Evolutionary conservation across 2,888 invertebrate genomes (phyloP).

Genomic region (Drosophila anomalata): DNA sequence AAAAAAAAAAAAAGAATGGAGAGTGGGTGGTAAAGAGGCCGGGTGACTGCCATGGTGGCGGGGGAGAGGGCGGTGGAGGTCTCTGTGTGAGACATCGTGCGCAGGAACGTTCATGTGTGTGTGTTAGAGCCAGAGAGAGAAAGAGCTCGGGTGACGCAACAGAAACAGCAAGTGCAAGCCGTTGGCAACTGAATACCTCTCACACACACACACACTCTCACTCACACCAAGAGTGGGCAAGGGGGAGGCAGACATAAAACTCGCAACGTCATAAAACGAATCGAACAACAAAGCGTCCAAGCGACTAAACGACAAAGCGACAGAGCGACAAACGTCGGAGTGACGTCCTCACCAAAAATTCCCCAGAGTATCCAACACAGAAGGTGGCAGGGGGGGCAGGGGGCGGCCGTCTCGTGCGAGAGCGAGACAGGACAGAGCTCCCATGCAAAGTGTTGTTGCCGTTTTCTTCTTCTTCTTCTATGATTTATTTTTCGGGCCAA

Average conservation of each 20-base stretch:
- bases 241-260: slow-evolving; percentile 60
- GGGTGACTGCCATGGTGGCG: background rate
- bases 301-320: slow-evolving; percentile 24
- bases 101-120: slow-evolving; percentile 34
- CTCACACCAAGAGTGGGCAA: slow-evolving; percentile 9
- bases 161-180: slow-evolving; percentile 77
- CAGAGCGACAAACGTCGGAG: slow-evolving; percentile 33
- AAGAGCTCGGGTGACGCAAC: slow-evolving; percentile 73
- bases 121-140: slow-evolving; percentile 22
- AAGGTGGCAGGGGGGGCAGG: background rate
- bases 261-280: slow-evolving; percentile 74
- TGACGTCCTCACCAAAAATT: slow-evolving; percentile 68
- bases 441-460: slow-evolving; percentile 13
- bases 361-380: slow-evolving; percentile 36
- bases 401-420: background rate
- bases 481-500: slow-evolving; percentile 1
- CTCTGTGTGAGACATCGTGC: slow-evolving; percentile 29
- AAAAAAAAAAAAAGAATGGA: slow-evolving; percentile 4
- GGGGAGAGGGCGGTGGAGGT: slow-evolving; percentile 1
- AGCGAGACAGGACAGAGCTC: slow-evolving; percentile 9
- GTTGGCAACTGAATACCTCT: slow-evolving; percentile 69
- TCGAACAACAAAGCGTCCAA: slow-evolving; percentile 47
- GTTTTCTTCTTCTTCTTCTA: background rate
- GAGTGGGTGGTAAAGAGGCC: background rate
- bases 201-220: slow-evolving; percentile 26